Evolutionary conservation across 2,888 invertebrate species (phyloP), one percentile per base, ranked within the genome.

Genomic region (Metopia argyrocephala): DNA sequence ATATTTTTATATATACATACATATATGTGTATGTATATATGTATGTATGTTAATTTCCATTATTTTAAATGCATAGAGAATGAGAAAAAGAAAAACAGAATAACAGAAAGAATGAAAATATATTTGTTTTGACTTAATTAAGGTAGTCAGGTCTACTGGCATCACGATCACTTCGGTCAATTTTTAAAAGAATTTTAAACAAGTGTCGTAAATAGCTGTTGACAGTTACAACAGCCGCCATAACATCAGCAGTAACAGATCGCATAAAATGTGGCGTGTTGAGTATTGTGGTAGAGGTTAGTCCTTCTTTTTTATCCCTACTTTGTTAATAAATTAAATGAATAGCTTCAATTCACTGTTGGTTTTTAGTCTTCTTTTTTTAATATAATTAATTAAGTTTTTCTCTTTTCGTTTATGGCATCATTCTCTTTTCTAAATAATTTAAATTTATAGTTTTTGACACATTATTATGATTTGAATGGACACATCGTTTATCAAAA

Each of bases 371-470:
- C 27, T 65, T 27, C 23, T 52, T 66, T 18, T 70, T 45, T n/a
- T 52, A 38, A 66, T 71, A 70, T 70, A 59, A 70, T 76, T 70
- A 59, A 70, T 70, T 65, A 38, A 56, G 7, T 64, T 61, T 69
- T 48, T 48, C 21, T 31, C 25, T 59, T 54, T 27, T 5, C 61
- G 50, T 52, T 66, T 61, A 56, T 73, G 20, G 20, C 31, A 54
- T 62, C 71, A 66, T 66, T 69, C 62, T 57, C 18, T 27, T 74
- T 31, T 71, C 61, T 87, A 88, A 87, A 87, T 89, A 86, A 87
- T 87, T 87, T 86, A 85, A 86, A 85, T 87, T 87, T 87, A 88
- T 86, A 84, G 56, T 82, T 85, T 86, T 87, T 87, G 86, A 86
- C 87, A 88, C 87, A 85, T 87, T 85, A 66, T 79, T 82, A 85